Evolutionary conservation across 2,113 vertebrate genomes (phyloP), one percentile per base, ranked within the genome.

Genomic region (Callipepla squamata): DNA sequence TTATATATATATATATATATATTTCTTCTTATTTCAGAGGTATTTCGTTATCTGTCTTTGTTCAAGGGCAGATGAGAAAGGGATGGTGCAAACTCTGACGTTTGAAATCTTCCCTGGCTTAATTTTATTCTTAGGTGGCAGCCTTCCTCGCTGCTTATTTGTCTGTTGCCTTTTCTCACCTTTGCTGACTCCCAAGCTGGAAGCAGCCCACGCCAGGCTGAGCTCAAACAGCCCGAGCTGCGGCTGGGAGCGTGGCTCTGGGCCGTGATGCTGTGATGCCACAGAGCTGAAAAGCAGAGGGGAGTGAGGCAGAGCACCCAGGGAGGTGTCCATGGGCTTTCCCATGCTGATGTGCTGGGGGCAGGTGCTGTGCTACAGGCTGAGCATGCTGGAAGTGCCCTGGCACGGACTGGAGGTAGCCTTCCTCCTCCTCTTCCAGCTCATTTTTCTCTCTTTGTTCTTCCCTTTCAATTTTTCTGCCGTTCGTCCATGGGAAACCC

Each of bases 1-100:
- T 10, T 32, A 77, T 80, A 57, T 87, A 87, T 69, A 89, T 53
- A 26, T 53, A 26, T 53, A 40, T 40, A 40, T 40, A 40, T 40
- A 40, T 9, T 88, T 57, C 66, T 57, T 47, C 89, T 65, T 16
- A 23, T 86, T 82, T 65, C 82, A 83, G 81, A 73, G 42, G 22
- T 57, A 6, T 92, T 94, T 85, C 92, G 25, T 70, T 95, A 78
- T 87, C 93, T 92, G 87, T 21, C 57, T 73, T 69, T 68, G 53
- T 87, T 96, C 95, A 95, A 97, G 95, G 95, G 80, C 94, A 92
- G 89, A 85, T 75, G 85, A 48, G 65, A 78, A 65, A 23, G 62
- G 13, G 72, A 44, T n/a, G 70, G 45, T 26, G 51, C 59, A 10
- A 32, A 15, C n/a, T 14, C 63, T 42, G 74, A 84, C 62, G 51